Base-by-base conservation (phyloP, 2,797 vertebrate species). In the Rousettus madagascariensis region DNA sequence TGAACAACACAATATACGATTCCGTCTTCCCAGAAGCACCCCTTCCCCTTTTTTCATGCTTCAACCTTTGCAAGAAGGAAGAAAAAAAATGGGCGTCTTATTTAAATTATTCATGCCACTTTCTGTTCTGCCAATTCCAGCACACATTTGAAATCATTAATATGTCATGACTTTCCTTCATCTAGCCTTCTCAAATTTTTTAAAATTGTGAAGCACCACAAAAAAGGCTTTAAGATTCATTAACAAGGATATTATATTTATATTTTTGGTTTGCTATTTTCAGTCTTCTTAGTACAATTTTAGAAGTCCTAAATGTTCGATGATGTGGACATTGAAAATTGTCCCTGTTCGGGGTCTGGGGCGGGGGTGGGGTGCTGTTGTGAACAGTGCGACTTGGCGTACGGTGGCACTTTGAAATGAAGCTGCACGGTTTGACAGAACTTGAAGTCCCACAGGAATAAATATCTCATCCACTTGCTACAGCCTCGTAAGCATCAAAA, bases 61-160 rank as follows among this genome's bases (percentile, higher is more conserved):
- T 98, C 98, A 98, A 99, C 98, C 98, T 99, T 95, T 63, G 97
- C 97, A 90, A 96, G 96, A 97, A 96, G 95, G 95, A 79, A 41
- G 90, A 65, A 68, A 89, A 66, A 87, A 97, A 98, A 97, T 97
- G 94, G 97, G 96, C 96, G 97, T 97, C 98, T 97, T 94, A n/a
- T 94, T 95, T 99, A 98, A 99, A 99, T 99, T 99, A 99, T 99
- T 99, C 98, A 99, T 98, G 94, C 92, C 66, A 94, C 97, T 97
- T 98, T 97, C 96, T 97, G 89, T 97, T 98, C 98, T 97, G 97
- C 97, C 98, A 97, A 98, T 97, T 97, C 97, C 94, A 95, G 95
- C 95, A 36, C 82, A 72, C 94, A 95, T 98, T 97, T 97, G 97
- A 98, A 97, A 95, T 97, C 98, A 97, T 98, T 98, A 98, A 98